Evolutionary conservation across 2,888 invertebrate genomes (phyloP).

Genomic region (Tenthredo mesomela): DNA sequence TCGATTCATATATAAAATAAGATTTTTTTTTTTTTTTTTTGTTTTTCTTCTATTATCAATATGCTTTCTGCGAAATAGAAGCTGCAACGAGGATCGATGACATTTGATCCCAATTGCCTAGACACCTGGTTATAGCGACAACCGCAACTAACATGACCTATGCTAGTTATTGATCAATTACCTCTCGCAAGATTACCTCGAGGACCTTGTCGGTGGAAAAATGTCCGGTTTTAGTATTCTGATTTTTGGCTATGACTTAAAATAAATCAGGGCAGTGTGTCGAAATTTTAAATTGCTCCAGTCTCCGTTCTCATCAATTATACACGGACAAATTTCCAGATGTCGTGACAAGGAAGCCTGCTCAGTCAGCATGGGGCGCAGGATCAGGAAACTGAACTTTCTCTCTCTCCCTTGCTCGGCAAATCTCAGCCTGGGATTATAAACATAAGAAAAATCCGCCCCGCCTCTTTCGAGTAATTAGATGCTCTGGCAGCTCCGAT

Average conservation of each 20-base stretch:
- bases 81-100: neutral
- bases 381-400: conserved; percentile 50
- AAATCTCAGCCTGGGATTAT: conserved; percentile 15
- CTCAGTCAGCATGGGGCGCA: neutral
- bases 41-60: neutral
- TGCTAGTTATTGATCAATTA: conserved; percentile 13
- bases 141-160: conserved; percentile 3
- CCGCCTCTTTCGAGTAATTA: conserved; percentile 43
- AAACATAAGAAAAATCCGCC: conserved; percentile 2
- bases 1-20: neutral
- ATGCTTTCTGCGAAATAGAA: neutral
- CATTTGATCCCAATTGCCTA: neutral
- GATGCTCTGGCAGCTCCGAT: conserved; percentile 26
- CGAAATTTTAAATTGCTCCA: neutral
- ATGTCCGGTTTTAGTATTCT: neutral
- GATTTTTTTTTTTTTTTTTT: neutral
- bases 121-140: conserved; percentile 1
- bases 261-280: neutral
- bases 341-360: conserved; percentile 48
- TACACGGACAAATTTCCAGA: conserved; percentile 16
- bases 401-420: conserved; percentile 42
- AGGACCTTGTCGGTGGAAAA: neutral
- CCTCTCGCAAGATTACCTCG: neutral
- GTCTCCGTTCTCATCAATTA: conserved; percentile 37
- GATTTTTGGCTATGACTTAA: neutral